These are phyloP conservation scores for Blastobasis adustella DNA, from an alignment of 2,888 invertebrate genomes.

Conservation along the genomic window DNA sequence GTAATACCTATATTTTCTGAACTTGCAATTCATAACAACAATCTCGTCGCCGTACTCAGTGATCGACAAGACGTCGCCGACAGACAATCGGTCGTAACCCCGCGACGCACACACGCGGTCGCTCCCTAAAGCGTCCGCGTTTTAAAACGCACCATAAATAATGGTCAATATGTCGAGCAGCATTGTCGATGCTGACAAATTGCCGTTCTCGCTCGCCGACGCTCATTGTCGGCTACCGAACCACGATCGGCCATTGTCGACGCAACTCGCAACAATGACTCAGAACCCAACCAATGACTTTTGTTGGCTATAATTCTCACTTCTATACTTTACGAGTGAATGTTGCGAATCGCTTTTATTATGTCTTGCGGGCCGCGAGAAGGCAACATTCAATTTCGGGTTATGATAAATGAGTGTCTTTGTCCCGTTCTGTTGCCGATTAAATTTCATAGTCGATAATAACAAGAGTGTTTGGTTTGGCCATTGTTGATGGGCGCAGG, in stretches of 20 bases:
- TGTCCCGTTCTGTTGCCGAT: constrained; percentile 38
- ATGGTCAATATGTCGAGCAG: constrained; percentile 70
- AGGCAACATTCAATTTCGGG: constrained; percentile 36
- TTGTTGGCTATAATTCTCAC: constrained; percentile 69
- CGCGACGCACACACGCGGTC: constrained; percentile 21
- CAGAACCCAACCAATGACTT: constrained; percentile 50
- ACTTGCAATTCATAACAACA: no score
- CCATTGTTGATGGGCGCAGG: constrained; percentile 35
- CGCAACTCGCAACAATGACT: constrained; percentile 43
- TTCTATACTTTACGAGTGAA: constrained; percentile 41
- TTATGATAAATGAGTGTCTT: constrained; percentile 59
- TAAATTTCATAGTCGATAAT: constrained; percentile 35
- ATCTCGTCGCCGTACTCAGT: no score
- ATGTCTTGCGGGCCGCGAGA: constrained; percentile 47
- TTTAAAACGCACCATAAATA: constrained; percentile 69
- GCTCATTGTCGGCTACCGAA: constrained; percentile 58
- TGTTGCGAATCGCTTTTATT: constrained; percentile 60
- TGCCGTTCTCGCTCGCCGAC: constrained; percentile 58
- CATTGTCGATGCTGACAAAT: constrained; percentile 73
- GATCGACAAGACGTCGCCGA: constrained; percentile 3
- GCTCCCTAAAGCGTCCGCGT: constrained; percentile 66
- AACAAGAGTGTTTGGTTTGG: constrained; percentile 47
- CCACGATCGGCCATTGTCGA: constrained; percentile 50
- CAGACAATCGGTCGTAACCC: constrained; percentile 27
- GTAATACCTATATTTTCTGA: no score